Conservation (phyloP, 1,140 invertebrate species). For the Bicyclus anynana region DNA sequence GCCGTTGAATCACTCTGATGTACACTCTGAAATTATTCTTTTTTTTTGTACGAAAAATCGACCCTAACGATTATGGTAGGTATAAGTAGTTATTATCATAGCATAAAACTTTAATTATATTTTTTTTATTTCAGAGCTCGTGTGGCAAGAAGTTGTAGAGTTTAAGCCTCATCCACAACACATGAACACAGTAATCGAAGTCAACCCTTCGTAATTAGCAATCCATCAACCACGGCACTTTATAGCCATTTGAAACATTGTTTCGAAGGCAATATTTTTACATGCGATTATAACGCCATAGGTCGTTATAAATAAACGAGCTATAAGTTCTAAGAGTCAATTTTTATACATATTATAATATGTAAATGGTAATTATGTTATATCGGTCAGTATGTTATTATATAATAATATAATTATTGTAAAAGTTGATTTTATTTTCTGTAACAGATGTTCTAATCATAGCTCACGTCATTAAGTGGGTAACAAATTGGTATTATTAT, state of each 20-base stretch:
- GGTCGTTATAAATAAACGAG: conserved; percentile 11
- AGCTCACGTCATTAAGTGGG: too few relatives aligned
- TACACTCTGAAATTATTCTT: too few relatives aligned
- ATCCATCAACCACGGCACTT: neutral
- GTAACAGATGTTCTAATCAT: too few relatives aligned
- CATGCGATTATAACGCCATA: conserved; percentile 9
- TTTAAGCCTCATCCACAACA: conserved; percentile 83
- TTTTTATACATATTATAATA: conserved; percentile 14
- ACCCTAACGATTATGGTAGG: too few relatives aligned
- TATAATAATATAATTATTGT: neutral
- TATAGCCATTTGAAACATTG: neutral
- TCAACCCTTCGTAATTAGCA: conserved; percentile 56
- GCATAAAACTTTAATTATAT: neutral
- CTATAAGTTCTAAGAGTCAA: conserved; percentile 12
- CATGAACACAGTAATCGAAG: conserved; percentile 70
- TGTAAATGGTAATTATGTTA: conserved; percentile 4
- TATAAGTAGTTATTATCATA: neutral
- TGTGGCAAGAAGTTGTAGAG: conserved; percentile 86
- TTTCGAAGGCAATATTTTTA: conserved; percentile 8
- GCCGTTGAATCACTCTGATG: too few relatives aligned
- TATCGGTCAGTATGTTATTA: conserved; percentile 19
- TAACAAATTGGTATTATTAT: too few relatives aligned
- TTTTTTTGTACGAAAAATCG: too few relatives aligned
- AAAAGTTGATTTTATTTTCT: neutral
- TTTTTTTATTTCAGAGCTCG: conserved; percentile 78